These are phyloP conservation scores for Mastomys natalensis DNA, from an alignment of 2,113 vertebrate genomes.

Conservation along the genomic window DNA sequence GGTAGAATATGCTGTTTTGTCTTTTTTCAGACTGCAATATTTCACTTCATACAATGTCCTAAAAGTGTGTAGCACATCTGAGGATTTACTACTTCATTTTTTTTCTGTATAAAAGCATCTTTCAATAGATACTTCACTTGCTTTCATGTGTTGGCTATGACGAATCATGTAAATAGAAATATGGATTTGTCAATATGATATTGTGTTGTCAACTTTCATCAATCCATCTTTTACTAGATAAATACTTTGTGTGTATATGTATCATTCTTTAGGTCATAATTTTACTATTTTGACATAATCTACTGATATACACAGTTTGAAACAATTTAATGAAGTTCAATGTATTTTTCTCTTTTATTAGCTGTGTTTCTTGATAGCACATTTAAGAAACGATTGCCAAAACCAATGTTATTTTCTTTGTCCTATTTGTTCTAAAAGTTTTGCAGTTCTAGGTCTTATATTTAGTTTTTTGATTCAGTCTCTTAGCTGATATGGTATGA, in stretches of 20 bases:
- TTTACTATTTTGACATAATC: background rate
- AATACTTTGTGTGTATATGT: background rate
- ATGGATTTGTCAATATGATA: background rate
- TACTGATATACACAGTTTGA: background rate
- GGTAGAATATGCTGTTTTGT: background rate
- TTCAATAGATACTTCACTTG: background rate
- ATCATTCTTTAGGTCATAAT: background rate
- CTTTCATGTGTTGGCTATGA: background rate
- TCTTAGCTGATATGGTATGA: background rate
- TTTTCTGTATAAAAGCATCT: background rate
- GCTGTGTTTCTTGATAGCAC: background rate
- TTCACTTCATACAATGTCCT: background rate
- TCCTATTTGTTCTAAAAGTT: background rate
- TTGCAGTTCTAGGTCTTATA: background rate
- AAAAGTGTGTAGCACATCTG: background rate
- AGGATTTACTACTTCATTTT: background rate
- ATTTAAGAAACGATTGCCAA: background rate
- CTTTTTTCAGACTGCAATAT: background rate
- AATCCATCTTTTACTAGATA: background rate
- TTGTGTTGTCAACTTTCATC: background rate
- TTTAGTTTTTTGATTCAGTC: background rate
- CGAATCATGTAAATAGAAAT: background rate
- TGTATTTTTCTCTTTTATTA: background rate
- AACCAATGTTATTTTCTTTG: background rate
- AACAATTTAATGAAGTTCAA: background rate